Base-by-base conservation (phyloP, 2,888 invertebrate species). In the Melanchra persicariae region DNA sequence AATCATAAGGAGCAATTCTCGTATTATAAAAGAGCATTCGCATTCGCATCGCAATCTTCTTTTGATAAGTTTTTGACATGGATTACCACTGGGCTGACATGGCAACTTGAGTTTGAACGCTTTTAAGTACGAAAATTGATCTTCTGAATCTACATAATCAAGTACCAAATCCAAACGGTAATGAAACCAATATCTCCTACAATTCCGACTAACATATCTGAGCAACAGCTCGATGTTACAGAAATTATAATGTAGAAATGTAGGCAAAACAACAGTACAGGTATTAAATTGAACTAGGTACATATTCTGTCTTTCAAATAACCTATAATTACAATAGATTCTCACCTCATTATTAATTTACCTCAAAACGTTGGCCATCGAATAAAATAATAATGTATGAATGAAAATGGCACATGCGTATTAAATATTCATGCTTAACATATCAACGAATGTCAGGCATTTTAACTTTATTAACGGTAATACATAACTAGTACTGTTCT, bases 401-500 rank as follows among this genome's bases (percentile, higher is more conserved):
- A 54, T 54, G n/a, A 58, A 57, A 73, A 63, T 63, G 55, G 47
- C 49, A 34, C 12, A 15, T 26, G 34, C 26, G 17, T 43, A 19
- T 72, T 34, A 34, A 57, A 57, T 47, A 59, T 52, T 60, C 51
- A 58, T 24, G 34, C 17, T 34, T 37, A 54, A 34, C 22, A 40
- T 49, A 24, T 19, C 40, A 34, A 24, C n/a, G 34, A 43, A n/a
- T 59, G 59, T 54, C 67, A 34, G 47, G 17, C 10, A 26, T 59
- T 54, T 67, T 45, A 60, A 60, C 26, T 49, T 17, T 22, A 60
- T 74, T 59, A 67, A 49, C 43, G 47, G 49, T 47, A 58, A 69
- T 51, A 22, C 8, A 58, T 45, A 58, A 22, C 22, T 15, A 19
- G 4, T 49, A 30, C 15, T 7, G 24, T 40, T 12, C 43, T 55